Evolutionary conservation across 2,888 invertebrate genomes (phyloP), one percentile per base, ranked within the genome.

Genomic region (Mycalesis mineus): DNA sequence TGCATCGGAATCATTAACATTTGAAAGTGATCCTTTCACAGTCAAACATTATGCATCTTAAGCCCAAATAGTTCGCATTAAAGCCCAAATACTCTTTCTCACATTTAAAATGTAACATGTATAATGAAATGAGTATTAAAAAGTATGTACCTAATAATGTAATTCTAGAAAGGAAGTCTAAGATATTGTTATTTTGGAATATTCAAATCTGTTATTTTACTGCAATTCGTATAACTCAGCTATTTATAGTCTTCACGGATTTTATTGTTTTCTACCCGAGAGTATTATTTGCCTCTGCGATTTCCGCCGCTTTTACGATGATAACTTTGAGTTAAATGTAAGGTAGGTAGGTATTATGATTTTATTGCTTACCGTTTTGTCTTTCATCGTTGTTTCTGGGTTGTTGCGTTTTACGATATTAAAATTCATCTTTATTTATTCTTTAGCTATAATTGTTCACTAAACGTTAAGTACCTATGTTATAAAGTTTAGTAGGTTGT

Each of bases 261-360:
- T 47, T 47, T 31, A 47, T 47, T 47, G 45, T 33, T 47, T 47
- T 15, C 45, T 31, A 31, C 45, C 29, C 31, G 9, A 14, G 31
- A 47, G 14, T 41, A 41, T 44, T 47, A 47, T 47, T 33, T 33
- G 45, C 45, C 31, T 47, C 14, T 33, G 45, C 31, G 45, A 47
- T 47, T 47, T 47, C 15, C 31, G 31, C 45, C 6, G 45, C 45
- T 47, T 47, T 47, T 47, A 47, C 29, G 45, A 47, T 47, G 45
- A 47, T 47, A 33, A 47, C 45, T 47, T 33, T 11, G 9, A 33
- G 15, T 31, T 47, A 31, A 52, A 52, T 40, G 31, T 41, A 42
- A 51, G 14, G 51, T 15, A 52, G 15, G 29, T 7, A 29, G 22
- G 41, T 52, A 40, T 52, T 52, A 52, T 42, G n/a, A 33, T 41